Conservation (phyloP, 1,140 invertebrate species). For the Papilio aristodemus region DNA sequence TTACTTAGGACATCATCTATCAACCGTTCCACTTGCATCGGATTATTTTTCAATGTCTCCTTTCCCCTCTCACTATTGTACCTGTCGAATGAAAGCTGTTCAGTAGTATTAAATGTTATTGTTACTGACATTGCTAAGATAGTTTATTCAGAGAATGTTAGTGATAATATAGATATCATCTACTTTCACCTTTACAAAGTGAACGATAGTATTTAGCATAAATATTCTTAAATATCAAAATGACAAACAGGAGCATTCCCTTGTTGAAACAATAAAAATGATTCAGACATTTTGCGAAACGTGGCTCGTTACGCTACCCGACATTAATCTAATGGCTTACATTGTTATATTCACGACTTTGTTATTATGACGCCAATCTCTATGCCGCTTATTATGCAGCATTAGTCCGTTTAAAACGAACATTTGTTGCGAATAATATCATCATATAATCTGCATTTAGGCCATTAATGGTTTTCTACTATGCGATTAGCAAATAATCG, state of each 20-base stretch:
- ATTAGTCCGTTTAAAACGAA: constrained; percentile 4
- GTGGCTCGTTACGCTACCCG: not conserved
- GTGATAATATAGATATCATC: not conserved
- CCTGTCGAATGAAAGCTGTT: too few species aligned
- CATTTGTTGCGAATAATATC: constrained; percentile 7
- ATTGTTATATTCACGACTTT: constrained; percentile 9
- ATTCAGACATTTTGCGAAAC: not conserved
- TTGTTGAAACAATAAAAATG: not conserved
- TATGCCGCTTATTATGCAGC: constrained; percentile 4
- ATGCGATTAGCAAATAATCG: not conserved
- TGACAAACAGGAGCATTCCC: not conserved
- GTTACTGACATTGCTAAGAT: too few species aligned
- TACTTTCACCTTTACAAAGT: not conserved
- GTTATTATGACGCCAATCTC: constrained; percentile 13
- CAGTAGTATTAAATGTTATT: too few species aligned
- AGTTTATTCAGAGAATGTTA: not conserved
- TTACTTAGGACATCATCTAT: too few species aligned
- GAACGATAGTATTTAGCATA: not conserved
- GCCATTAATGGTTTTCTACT: not conserved
- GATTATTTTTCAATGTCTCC: too few species aligned
- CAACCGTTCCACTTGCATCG: too few species aligned
- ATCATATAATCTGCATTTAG: constrained; percentile 18
- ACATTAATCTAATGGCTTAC: constrained; percentile 12
- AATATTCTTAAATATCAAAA: not conserved
- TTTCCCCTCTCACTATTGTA: too few species aligned